Evolutionary conservation across 2,888 invertebrate genomes (phyloP), one percentile per base, ranked within the genome.

Genomic region (Apotomis turbidana): DNA sequence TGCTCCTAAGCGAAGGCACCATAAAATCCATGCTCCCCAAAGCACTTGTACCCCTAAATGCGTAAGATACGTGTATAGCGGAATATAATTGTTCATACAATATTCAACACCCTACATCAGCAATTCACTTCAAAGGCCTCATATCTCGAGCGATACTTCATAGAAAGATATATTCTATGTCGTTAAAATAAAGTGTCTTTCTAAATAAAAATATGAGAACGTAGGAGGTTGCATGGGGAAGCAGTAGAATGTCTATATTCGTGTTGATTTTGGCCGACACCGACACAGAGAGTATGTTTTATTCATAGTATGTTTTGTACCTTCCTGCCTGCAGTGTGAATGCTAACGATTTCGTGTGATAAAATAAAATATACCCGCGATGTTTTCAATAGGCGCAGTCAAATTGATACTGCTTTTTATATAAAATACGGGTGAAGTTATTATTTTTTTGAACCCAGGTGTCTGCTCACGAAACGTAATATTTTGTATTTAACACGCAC

Each of bases 231-330:
- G 12, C 9, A 46, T 57, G 38, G 4, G 9, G 5, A 13, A 57
- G 55, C 44, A 52, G 52, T n/a, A 1, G 41, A 54, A 52, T 63
- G 55, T 54, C 54, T 70, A 60, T 66, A 44, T 54, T 61, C 54
- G 27, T 63, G 70, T 70, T 70, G 70, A 70, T 70, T 64, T 60
- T 66, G 59, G 70, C 52, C 64, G 64, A 64, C 63, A 63, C 55
- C 70, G 54, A 63, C 63, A 64, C 52, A 46, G 54, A 59, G 64
- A 10, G n/a, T 52, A 70, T 70, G 70, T 70, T 70, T 70, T 64
- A 70, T 70, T 70, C 70, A 70, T 70, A n/a, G 57, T 66, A 66
- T 63, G 52, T 70, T 54, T 66, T 66, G 58, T 70, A 70, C 64
- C 64, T 66, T 59, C 44, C 70, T 41, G 55, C 15, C 27, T 54